phyloP scores from a whole-genome alignment of 2,113 vertebrate genomes.

The Regulus satrapa region DNA sequence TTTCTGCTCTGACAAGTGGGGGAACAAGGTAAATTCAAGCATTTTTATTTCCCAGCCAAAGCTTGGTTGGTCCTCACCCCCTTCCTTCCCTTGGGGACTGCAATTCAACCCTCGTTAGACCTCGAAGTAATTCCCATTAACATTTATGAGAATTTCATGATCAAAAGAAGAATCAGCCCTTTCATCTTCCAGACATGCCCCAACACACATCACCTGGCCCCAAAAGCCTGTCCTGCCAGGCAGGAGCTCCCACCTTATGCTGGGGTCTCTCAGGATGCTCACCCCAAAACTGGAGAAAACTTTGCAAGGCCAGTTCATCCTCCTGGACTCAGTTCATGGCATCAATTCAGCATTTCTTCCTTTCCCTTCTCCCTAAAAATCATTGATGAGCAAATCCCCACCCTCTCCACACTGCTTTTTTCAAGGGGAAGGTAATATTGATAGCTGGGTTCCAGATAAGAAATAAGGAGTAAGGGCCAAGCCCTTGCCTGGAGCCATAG shows the following conservation, averaged over 20 bases:
- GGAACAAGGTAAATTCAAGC: background rate
- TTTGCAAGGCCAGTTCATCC: background rate
- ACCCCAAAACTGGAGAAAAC: fast-evolving
- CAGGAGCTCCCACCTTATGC: background rate
- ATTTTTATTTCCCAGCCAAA: background rate
- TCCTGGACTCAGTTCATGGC: background rate
- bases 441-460: constrained; percentile 2
- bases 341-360: background rate
- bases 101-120: constrained; percentile 17
- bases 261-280: background rate
- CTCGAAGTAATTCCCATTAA: constrained; percentile 65
- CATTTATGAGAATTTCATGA: constrained; percentile 69
- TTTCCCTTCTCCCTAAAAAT: background rate
- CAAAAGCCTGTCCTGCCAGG: background rate
- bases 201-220: background rate
- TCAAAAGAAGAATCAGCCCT: constrained; percentile 66
- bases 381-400: background rate
- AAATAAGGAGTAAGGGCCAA: background rate
- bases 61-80: background rate
- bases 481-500: background rate
- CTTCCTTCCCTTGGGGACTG: background rate
- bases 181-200: constrained; percentile 66
- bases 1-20: background rate
- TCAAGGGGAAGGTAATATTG: background rate
- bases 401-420: background rate